Percentiles rank a stretch among this genome's conserved stretches.
Conservation (phyloP, 2,113 vertebrate genomes). For the Telmatochromis sp. region DNA sequence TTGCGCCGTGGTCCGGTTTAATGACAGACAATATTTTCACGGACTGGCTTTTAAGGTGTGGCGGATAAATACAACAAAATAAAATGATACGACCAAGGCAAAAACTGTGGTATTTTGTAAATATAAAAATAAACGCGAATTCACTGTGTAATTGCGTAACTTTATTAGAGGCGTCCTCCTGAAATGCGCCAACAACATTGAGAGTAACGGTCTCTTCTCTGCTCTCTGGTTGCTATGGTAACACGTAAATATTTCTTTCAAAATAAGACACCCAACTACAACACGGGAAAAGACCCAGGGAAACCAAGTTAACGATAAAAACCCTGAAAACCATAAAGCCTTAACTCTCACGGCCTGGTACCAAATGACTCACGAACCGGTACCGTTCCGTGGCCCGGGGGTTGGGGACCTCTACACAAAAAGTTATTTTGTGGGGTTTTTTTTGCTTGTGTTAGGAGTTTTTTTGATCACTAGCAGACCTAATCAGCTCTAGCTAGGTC, state of each 20-base stretch:
- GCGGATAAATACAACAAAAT: neutral
- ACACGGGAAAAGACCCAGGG: neutral
- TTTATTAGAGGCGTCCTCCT: neutral
- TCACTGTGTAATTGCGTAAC: too few relatives aligned
- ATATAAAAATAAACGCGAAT: too few relatives aligned
- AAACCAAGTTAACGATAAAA: neutral
- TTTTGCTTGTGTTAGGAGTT: too few relatives aligned
- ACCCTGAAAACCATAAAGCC: neutral
- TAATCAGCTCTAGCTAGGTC: neutral
- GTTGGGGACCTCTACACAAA: too few relatives aligned
- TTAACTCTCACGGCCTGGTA: neutral
- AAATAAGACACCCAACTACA: neutral
- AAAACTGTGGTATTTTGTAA: neutral
- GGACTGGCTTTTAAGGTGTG: neutral
- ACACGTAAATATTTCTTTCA: fast-evolving
- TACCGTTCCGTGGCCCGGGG: too few relatives aligned
- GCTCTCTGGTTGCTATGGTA: neutral
- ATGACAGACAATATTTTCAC: neutral
- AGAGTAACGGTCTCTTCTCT: neutral
- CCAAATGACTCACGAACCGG: neutral
- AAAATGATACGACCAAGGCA: neutral
- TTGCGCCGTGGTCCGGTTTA: fast-evolving
- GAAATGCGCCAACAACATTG: neutral
- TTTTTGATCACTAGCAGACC: neutral
- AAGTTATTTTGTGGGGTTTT: too few relatives aligned